These are phyloP conservation scores for Glossosoma conforme DNA, from an alignment of 1,140 invertebrate species.

Conservation along the genomic window DNA sequence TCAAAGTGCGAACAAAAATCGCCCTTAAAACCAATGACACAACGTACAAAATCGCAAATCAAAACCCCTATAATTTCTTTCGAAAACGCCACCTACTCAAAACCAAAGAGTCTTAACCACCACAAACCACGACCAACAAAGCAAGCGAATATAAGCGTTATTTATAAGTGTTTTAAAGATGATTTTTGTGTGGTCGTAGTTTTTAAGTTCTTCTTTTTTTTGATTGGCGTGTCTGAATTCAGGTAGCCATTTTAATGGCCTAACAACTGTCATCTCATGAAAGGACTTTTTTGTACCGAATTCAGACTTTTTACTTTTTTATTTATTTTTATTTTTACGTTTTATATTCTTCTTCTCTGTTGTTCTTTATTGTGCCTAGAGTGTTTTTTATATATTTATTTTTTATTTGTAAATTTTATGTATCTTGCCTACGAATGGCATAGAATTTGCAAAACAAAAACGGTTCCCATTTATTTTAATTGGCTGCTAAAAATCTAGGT, in stretches of 20 bases:
- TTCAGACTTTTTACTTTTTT: conserved; percentile 16
- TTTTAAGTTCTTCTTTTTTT: neutral
- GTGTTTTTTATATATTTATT: conserved; percentile 13
- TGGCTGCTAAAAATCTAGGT: too few species aligned
- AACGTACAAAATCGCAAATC: too few species aligned
- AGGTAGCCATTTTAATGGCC: conserved; percentile 31
- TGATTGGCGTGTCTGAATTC: conserved; percentile 11
- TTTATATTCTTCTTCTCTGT: too few species aligned
- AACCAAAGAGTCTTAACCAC: too few species aligned
- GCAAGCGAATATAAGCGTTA: neutral
- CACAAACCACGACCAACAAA: too few species aligned
- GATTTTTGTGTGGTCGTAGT: neutral
- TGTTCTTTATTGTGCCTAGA: neutral
- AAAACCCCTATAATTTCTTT: too few species aligned
- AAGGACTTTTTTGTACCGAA: conserved; percentile 21
- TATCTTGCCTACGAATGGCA: too few species aligned
- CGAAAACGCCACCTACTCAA: too few species aligned
- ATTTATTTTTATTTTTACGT: too few species aligned
- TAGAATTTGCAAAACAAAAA: too few species aligned
- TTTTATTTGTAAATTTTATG: conserved; percentile 16
- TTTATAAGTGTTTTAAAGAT: neutral
- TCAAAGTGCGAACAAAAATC: conserved; percentile 14
- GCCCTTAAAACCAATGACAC: too few species aligned
- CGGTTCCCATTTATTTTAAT: too few species aligned
- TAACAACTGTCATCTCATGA: conserved; percentile 30